These are phyloP conservation scores for Neofelis nebulosa DNA, from an alignment of 2,113 vertebrate species.

Conservation along the genomic window DNA sequence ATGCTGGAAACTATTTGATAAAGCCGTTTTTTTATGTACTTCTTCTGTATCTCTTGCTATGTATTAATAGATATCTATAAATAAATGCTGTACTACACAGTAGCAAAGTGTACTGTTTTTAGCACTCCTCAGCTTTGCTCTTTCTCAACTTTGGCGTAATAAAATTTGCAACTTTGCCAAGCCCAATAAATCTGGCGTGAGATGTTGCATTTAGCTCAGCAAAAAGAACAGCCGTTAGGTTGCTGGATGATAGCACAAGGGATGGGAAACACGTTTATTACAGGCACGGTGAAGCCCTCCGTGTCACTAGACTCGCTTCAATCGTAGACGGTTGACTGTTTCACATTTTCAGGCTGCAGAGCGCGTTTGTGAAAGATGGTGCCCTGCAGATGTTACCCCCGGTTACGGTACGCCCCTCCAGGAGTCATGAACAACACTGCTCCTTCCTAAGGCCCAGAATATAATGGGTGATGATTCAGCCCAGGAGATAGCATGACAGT, in stretches of 20 bases:
- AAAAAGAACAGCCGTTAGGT: background rate
- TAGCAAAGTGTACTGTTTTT: conserved; percentile 71
- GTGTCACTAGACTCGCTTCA: background rate
- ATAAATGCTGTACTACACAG: conserved; percentile 74
- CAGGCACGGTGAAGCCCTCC: background rate
- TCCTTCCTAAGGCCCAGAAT: background rate
- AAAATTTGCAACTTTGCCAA: conserved; percentile 68
- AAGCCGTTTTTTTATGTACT: conserved; percentile 62
- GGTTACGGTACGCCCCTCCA: background rate
- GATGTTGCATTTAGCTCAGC: conserved; percentile 59
- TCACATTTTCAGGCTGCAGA: background rate
- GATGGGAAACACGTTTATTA: background rate
- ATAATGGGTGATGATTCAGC: background rate
- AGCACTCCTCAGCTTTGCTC: conserved; percentile 48
- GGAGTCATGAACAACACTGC: background rate
- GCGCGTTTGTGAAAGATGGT: background rate
- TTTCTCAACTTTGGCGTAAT: conserved; percentile 71
- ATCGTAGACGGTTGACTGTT: background rate
- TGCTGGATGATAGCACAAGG: background rate
- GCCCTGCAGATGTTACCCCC: background rate
- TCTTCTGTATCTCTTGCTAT: conserved; percentile 71
- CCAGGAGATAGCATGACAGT: background rate
- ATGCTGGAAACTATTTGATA: conserved; percentile 64
- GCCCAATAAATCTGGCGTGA: conserved; percentile 36
- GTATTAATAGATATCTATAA: conserved; percentile 81